Conservation (phyloP, 2,888 invertebrate species). For the Aleiodes alternator region DNA sequence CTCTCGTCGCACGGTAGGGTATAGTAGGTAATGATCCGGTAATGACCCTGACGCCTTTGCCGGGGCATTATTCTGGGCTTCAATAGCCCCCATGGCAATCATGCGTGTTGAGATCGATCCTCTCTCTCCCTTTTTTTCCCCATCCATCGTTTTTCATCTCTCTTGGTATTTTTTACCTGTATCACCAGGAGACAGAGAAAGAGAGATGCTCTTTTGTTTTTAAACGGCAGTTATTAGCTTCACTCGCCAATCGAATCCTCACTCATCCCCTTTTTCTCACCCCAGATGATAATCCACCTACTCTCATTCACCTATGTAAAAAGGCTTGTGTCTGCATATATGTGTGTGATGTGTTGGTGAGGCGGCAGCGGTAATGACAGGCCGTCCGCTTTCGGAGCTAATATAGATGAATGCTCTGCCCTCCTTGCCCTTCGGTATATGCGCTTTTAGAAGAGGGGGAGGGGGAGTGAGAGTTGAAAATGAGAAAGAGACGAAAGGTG, state of each 20-base stretch:
- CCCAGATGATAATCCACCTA: conserved; percentile 47
- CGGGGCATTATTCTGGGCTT: conserved; percentile 54
- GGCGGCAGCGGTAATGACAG: conserved; percentile 75
- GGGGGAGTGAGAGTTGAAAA: conserved; percentile 24
- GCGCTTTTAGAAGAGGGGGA: conserved; percentile 41
- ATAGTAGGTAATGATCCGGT: conserved; percentile 74
- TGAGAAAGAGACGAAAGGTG: conserved; percentile 34
- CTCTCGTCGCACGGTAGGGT: conserved; percentile 71
- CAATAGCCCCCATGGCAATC: conserved; percentile 50
- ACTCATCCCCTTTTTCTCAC: conserved; percentile 57
- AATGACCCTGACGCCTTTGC: conserved; percentile 73
- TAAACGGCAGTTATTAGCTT: conserved; percentile 72
- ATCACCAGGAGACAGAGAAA: too few species aligned
- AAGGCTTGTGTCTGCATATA: neutral
- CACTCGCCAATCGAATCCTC: conserved; percentile 49
- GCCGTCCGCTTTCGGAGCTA: conserved; percentile 75
- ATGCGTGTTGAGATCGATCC: conserved; percentile 45
- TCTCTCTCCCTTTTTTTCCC: neutral
- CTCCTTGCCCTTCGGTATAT: conserved; percentile 72
- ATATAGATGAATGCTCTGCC: conserved; percentile 76
- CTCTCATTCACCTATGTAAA: conserved; percentile 9
- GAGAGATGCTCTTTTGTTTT: conserved; percentile 57
- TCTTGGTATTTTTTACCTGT: too few species aligned
- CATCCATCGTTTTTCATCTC: too few species aligned
- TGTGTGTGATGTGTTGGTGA: conserved; percentile 43